Base-by-base conservation (phyloP, 2,888 invertebrate genomes). In the Gymnosoma rotundatum region DNA sequence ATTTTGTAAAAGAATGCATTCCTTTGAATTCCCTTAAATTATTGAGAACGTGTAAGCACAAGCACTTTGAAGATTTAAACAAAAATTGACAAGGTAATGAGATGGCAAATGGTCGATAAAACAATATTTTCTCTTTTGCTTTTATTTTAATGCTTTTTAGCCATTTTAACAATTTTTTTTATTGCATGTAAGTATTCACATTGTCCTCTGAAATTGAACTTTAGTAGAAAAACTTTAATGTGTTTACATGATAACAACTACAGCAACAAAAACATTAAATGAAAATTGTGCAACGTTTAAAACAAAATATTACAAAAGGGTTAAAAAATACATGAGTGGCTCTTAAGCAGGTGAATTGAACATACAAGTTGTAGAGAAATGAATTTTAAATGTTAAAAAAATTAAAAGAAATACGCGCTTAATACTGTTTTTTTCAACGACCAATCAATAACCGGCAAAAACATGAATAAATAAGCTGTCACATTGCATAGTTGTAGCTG, bases 61-160 rank as follows among this genome's bases (percentile, higher is more conserved):
- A 61, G 63, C 60, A 36, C 20, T 66, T 78, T 78, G 60, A 36
- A 78, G 52, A 81, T 78, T 81, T 80, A 74, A 69, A 84, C 72
- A 84, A 75, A 70, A 83, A 76, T 78, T 78, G 86, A 83, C 87
- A 83, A 83, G 69, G 86, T 90, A 90, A 90, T 90, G 89, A 90
- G 89, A 90, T 88, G 88, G 88, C 88, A 90, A 90, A 89, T 89
- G 88, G 86, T 87, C 89, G 90, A 90, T 90, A 90, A 90, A 89
- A 87, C 73, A 83, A 63, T 52, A 69, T 70, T 78, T 81, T 74
- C 38, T 56, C 36, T 58, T 74, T 64, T 67, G 10, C 45, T 73
- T 73, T 67, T 69, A 54, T 76, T 78, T 73, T 45, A 64, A 66
- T 6, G 45, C 45, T 64, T 78, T 70, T 70, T 20, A 48, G 48